Base-by-base conservation (phyloP, 2,797 vertebrate genomes). In the Sebastes trivittatus region DNA sequence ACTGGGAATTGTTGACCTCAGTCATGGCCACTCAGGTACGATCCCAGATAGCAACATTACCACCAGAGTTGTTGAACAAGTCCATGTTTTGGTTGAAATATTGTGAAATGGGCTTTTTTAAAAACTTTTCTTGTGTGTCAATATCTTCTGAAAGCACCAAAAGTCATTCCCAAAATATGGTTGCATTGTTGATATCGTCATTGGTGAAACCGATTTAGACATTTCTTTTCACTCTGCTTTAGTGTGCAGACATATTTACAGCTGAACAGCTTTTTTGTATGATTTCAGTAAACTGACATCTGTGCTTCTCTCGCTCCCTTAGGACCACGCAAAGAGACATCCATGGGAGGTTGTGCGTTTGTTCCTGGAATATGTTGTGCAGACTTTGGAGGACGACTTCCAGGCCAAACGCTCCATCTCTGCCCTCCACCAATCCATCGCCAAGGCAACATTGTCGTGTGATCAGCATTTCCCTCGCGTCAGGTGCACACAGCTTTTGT, bases 321-420 rank as follows among this genome's bases (percentile, higher is more conserved):
- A 97, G 96, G 94, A 91, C 25, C 16, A 22, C 4, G 32, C 65
- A 49, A 88, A 58, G 61, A 90, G 55, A 72, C 78, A 77, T 66
- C 80, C 56, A 7, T 81, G 68, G 20, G 95, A 96, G 1, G 93
- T 96, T 6, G 83, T 93, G 29, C 82, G 95, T 62, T 95, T 99
- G 77, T 94, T 99, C 64, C 89, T 99, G 83, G 97, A 98, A 54
- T 99, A 99, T 0, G 94, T 97, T 7, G 92, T 97, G 0, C 97
- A 97, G 92, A 99, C 97, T 8, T 89, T 99, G 80, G 97, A 98
- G 77, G 98, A 99, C 1, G 97, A 99, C 85, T 98, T 98, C 84
- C 94, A 96, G 38, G 89, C 93, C 34, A 95, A 90, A 65, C 74
- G 95, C 71, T 92, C 91, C 54, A 63, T 81, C 29, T 93, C 92